Conservation (phyloP, 2,113 vertebrate species). For the Menura novaehollandiae region DNA sequence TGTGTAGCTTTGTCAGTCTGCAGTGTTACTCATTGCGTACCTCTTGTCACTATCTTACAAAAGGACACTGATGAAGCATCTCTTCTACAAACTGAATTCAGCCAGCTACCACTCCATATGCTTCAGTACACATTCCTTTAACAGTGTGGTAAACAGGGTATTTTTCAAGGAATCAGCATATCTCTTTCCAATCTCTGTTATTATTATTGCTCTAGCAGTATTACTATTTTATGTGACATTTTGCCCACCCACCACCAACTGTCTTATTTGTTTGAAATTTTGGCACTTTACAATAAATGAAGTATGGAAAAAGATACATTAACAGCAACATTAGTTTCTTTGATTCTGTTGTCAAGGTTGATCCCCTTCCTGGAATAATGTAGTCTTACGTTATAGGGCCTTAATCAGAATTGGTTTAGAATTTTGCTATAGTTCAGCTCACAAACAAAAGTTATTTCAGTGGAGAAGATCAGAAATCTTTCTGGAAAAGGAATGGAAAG, state of each 20-base stretch:
- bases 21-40: not conserved
- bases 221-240: not conserved
- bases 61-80: not conserved
- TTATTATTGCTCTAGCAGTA: not conserved
- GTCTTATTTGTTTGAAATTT: not conserved
- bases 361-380: not conserved
- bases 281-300: not conserved
- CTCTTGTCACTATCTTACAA: not conserved
- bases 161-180: not conserved
- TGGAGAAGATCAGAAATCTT: not conserved
- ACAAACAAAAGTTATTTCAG: not conserved
- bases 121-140: not conserved
- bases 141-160: not conserved
- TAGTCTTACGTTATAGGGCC: not conserved
- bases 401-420: not conserved
- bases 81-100: not conserved
- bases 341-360: not conserved
- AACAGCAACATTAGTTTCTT: not conserved
- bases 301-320: not conserved
- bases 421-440: not conserved
- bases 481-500: not conserved
- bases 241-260: not conserved
- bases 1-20: not conserved
- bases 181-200: not conserved
- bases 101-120: not conserved